These are phyloP conservation scores for Andrena hattorfiana DNA, from an alignment of 2,888 invertebrate species.

Conservation along the genomic window DNA sequence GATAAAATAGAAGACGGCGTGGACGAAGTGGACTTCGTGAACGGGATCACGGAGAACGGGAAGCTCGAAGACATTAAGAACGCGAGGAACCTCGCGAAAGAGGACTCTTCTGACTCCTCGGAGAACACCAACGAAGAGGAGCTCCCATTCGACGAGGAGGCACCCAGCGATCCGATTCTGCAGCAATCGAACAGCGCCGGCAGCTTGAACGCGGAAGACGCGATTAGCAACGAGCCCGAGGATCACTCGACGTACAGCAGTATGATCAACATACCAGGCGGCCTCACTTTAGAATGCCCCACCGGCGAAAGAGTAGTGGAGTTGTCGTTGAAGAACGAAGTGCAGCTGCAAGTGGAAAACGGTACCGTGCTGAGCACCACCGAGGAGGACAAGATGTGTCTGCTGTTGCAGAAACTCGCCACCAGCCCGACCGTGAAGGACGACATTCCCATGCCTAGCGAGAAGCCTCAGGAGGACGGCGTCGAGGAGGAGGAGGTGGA, in stretches of 20 bases:
- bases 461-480: conserved; percentile 31
- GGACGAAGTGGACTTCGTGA: conserved; percentile 69
- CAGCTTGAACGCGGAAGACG: conserved; percentile 41
- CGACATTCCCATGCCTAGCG: conserved; percentile 70
- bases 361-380: conserved; percentile 44
- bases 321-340: conserved; percentile 62
- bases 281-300: conserved; percentile 68
- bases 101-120: conserved; percentile 39
- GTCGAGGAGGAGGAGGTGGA: conserved; percentile 85
- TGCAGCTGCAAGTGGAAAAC: conserved; percentile 65
- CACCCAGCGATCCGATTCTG: background rate
- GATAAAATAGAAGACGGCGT: background rate
- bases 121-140: conserved; percentile 29
- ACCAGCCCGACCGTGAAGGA: conserved; percentile 43
- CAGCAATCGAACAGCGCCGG: background rate
- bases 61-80: conserved; percentile 35
- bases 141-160: conserved; percentile 31
- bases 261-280: conserved; percentile 68
- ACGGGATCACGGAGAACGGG: conserved; percentile 15
- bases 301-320: conserved; percentile 41
- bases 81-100: conserved; percentile 34
- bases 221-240: conserved; percentile 36
- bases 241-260: conserved; percentile 71
- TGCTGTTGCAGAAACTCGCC: conserved; percentile 63
- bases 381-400: conserved; percentile 67